Percentiles rank a stretch among this genome's conserved stretches.
phyloP scores from a whole-genome alignment of 2,797 vertebrate species.

The Telmatherina bonti region DNA sequence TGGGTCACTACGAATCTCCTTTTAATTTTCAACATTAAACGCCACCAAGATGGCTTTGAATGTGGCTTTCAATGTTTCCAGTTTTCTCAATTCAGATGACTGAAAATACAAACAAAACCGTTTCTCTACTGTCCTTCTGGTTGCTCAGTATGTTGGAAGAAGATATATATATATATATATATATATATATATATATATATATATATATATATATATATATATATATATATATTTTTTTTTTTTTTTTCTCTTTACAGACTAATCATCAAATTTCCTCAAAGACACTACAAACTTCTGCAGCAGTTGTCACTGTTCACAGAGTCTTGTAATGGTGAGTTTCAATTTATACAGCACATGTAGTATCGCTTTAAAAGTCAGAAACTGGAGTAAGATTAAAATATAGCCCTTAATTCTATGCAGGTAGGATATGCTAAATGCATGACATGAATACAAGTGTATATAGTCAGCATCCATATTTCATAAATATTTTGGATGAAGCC shows the following conservation, averaged over 20 bases:
- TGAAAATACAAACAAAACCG: neutral
- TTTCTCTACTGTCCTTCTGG: neutral
- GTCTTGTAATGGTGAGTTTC: constrained; percentile 1
- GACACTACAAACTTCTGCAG: neutral
- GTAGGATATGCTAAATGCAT: constrained; percentile 36
- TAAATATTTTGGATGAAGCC: neutral
- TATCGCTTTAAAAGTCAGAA: constrained; percentile 28
- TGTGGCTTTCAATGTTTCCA: neutral
- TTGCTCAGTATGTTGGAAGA: neutral
- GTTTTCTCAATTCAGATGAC: neutral
- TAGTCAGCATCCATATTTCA: constrained; percentile 20
- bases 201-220: no score
- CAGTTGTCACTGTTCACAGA: constrained; percentile 5
- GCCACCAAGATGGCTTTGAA: neutral
- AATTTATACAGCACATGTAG: constrained; percentile 1
- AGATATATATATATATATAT: no score
- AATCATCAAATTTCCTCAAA: neutral
- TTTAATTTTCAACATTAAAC: constrained; percentile 10
- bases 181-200: no score
- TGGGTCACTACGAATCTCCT: neutral
- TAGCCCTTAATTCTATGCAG: constrained; percentile 64
- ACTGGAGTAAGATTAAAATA: constrained; percentile 43
- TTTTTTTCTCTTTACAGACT: no score
- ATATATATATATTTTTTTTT: no score
- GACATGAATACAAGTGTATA: constrained; percentile 19